A percentile compares a stretch with the other conserved stretches of the same genome.
Conservation (phyloP, 2,888 invertebrate genomes). For the Xanthorhoe spadicearia region DNA sequence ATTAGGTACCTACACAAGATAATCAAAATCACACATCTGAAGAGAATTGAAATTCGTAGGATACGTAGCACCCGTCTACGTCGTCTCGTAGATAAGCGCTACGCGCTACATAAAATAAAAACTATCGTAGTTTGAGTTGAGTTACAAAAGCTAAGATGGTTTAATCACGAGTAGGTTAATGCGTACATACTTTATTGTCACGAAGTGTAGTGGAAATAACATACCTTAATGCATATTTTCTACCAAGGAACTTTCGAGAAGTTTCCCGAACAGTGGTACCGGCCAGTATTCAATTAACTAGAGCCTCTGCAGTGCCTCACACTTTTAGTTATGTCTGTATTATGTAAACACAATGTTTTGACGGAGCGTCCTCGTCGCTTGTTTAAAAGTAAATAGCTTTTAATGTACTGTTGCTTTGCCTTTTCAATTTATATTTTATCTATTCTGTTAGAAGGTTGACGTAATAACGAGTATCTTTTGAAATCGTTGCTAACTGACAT, state of each 20-base stretch:
- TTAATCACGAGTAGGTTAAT: too few relatives aligned
- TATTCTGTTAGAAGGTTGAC: neutral
- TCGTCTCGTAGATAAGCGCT: neutral
- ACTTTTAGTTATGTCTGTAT: slow-evolving; percentile 66
- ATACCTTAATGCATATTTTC: too few relatives aligned
- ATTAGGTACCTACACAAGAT: too few relatives aligned
- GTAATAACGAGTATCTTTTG: neutral
- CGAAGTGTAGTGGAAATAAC: too few relatives aligned
- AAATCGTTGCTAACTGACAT: too few relatives aligned
- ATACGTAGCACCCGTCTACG: neutral
- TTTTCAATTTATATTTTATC: slow-evolving; percentile 1
- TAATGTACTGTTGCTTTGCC: slow-evolving; percentile 15
- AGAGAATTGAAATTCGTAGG: too few relatives aligned
- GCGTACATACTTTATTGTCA: too few relatives aligned
- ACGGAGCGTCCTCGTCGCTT: slow-evolving; percentile 24
- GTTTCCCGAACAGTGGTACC: slow-evolving; percentile 46
- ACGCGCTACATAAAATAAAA: neutral
- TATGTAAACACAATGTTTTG: slow-evolving; percentile 43
- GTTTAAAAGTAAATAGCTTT: slow-evolving; percentile 33
- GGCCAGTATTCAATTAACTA: slow-evolving; percentile 65
- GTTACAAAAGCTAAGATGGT: too few relatives aligned
- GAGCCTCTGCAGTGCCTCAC: slow-evolving; percentile 56
- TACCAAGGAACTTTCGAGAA: neutral
- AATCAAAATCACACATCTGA: neutral
- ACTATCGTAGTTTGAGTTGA: too few relatives aligned